Base-by-base conservation (phyloP, 2,888 invertebrate species). In the Phlogophora meticulosa region DNA sequence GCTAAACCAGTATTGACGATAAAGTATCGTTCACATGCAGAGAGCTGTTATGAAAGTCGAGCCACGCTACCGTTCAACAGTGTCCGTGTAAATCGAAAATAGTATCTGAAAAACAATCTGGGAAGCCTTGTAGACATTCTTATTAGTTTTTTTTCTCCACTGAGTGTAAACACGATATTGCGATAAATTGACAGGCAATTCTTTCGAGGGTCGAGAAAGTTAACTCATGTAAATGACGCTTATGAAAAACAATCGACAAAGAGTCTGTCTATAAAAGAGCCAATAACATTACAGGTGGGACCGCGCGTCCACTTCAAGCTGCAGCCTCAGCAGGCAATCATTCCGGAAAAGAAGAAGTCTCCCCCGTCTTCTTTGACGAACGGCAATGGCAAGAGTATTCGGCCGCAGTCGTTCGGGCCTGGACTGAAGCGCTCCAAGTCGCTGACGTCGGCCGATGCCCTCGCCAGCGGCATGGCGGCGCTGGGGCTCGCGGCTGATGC, bases 391-490 rank as follows among this genome's bases (percentile, higher is more conserved):
- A 93, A 93, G 87, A 93, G 91, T 80, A 86, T 94, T 69, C 91
- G 94, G 43, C 93, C 94, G 36, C 94, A 93, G 85, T 89, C 91
- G 28, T 93, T 93, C 85, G 87, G 94, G 52, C 91, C 95, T 13
- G 93, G 96, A n/a, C 90, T 98, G 72, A 98, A 98, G 92, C 96
- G 98, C 53, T 98, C 98, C 70, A 98, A 98, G 91, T 98, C 98
- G 65, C 91, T 98, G 82, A 98, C 97, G 11, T 97, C 98, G 0
- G 97, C 98, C 0, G 98, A 98, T 86, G 96, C 97, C 13, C 92
- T 97, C 75, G 96, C 97, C 55, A 96, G 97, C 51, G 96, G 97
- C 20, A 96, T 97, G 91, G 97, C 97, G 38, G 96, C 97, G n/a
- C 92, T 97, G 79, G 96, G 96, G 0, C 91, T 97, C 38, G 97